Conservation (phyloP, 37 sponge, comb jelly and placozoan genomes). For the Axinella damicornis region DNA sequence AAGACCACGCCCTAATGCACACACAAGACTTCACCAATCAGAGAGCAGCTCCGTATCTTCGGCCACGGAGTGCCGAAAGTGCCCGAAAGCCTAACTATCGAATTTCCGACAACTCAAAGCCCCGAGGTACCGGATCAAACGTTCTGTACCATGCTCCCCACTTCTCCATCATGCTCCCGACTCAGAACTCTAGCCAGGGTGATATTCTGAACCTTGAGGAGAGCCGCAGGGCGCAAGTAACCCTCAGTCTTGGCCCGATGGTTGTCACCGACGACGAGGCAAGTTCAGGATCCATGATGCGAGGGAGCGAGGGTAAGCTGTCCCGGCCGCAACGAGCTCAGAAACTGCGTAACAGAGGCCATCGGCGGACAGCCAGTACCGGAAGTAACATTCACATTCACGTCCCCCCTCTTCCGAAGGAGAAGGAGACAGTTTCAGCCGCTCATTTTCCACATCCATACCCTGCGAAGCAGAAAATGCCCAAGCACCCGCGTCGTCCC, state of each 20-base stretch:
- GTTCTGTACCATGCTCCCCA: neutral
- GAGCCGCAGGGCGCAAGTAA: neutral
- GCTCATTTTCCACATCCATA: neutral
- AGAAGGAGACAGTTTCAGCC: neutral
- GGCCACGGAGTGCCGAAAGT: conserved; percentile 42
- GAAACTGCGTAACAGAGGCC: conserved; percentile 8
- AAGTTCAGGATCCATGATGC: neutral
- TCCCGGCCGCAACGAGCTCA: conserved; percentile 10
- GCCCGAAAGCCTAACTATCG: conserved; percentile 41
- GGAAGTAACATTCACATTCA: conserved; percentile 23
- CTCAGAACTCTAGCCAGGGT: conserved; percentile 2
- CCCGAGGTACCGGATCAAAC: neutral
- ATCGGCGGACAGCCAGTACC: conserved; percentile 56
- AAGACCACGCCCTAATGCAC: conserved; percentile 26
- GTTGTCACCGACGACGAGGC: conserved; percentile 64
- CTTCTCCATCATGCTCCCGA: conserved; percentile 29
- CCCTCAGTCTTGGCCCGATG: conserved; percentile 32
- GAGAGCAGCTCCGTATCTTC: neutral
- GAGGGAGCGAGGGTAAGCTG: neutral
- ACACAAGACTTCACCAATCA: conserved; percentile 12
- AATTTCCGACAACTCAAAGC: conserved; percentile 7
- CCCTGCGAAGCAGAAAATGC: neutral
- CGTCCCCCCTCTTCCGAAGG: neutral
- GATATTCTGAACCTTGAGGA: conserved; percentile 51
- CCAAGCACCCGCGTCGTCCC: conserved; percentile 5